Evolutionary conservation across 2,888 invertebrate genomes (phyloP).

Genomic region (Barypeithes pellucidus): DNA sequence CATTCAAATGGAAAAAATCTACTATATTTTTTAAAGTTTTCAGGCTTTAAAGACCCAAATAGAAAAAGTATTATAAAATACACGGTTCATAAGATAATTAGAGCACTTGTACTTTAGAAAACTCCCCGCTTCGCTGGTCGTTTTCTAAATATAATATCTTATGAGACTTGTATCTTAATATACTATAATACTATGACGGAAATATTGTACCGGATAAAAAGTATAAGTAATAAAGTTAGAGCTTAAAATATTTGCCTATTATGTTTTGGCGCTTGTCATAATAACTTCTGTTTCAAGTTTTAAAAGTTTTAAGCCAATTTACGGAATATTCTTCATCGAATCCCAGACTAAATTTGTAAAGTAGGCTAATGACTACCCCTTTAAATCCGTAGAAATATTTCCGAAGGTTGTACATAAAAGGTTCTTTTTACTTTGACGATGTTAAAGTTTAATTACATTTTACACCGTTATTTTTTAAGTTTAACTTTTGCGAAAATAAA

Average conservation of each 20-base stretch:
- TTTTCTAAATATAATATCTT: no score
- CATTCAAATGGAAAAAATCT: no score
- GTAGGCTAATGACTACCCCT: conserved; percentile 13
- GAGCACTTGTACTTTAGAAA: no score
- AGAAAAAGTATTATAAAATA: no score
- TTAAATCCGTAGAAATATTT: conserved; percentile 8
- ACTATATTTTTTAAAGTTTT: no score
- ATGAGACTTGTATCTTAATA: no score
- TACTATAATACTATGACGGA: background rate
- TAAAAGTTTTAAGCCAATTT: conserved; percentile 16
- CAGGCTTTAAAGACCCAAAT: no score
- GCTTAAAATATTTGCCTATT: conserved; percentile 1
- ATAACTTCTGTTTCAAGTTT: background rate
- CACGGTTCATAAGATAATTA: no score
- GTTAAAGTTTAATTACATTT: conserved; percentile 1
- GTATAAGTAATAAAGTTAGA: background rate
- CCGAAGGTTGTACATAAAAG: conserved; percentile 13
- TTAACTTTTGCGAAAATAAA: background rate
- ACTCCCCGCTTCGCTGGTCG: no score
- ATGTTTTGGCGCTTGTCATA: background rate
- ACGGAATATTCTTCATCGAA: conserved; percentile 9
- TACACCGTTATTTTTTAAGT: background rate
- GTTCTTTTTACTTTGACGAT: background rate
- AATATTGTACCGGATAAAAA: background rate
- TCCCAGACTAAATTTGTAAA: conserved; percentile 16